These are phyloP conservation scores for Cancer borealis DNA, from an alignment of 2,888 invertebrate genomes.

Conservation along the genomic window DNA sequence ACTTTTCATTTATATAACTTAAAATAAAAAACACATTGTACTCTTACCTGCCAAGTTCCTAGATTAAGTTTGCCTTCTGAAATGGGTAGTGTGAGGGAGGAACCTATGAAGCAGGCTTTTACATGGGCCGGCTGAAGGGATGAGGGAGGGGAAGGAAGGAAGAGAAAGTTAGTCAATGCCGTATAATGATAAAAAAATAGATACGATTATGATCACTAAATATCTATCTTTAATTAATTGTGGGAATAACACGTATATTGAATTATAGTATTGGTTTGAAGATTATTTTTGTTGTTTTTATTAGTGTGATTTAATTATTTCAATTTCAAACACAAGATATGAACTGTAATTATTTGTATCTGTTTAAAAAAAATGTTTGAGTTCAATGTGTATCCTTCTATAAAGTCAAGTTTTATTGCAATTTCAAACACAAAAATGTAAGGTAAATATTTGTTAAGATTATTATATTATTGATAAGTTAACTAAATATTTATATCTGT, in stretches of 20 bases:
- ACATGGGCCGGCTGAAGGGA: slow-evolving; percentile 93
- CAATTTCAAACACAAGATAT: neutral
- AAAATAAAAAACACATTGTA: neutral
- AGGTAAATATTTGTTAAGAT: too few relatives aligned
- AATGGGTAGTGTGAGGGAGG: slow-evolving; percentile 96
- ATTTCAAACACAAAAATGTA: too few relatives aligned
- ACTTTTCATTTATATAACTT: neutral
- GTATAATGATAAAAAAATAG: neutral
- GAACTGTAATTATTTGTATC: neutral
- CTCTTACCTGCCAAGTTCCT: slow-evolving; percentile 91
- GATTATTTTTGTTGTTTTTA: neutral
- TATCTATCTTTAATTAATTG: neutral
- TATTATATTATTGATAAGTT: too few relatives aligned
- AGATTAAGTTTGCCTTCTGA: slow-evolving; percentile 96
- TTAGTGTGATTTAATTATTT: neutral
- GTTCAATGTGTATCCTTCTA: neutral
- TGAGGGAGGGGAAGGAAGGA: neutral
- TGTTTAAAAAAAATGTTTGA: slow-evolving; percentile 3
- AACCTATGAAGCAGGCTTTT: slow-evolving; percentile 97
- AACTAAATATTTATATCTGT: too few relatives aligned
- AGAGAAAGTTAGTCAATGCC: neutral
- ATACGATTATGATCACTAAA: neutral
- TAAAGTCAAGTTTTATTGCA: neutral
- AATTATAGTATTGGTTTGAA: neutral
- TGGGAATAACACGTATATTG: neutral